A percentile compares a stretch with the other conserved stretches of the same genome.
phyloP scores from a whole-genome alignment of 2,888 invertebrate species.

The Morpho achilles region DNA sequence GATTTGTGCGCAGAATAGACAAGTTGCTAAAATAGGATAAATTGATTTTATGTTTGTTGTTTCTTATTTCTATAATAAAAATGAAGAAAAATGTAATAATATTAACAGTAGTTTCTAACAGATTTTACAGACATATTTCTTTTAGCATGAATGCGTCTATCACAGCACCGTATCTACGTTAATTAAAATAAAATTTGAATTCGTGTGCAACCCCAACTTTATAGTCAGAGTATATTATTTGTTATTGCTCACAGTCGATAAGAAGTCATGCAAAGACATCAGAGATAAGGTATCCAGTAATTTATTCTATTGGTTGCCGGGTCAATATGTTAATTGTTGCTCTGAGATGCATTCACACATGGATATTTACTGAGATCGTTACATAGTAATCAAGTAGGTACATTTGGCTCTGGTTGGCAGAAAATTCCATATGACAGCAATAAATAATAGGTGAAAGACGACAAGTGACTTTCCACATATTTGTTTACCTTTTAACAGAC shows the following conservation, averaged over 20 bases:
- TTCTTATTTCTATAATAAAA: too few relatives aligned
- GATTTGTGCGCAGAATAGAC: too few relatives aligned
- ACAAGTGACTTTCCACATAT: slow-evolving; percentile 1
- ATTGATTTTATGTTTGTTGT: too few relatives aligned
- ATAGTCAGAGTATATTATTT: slow-evolving; percentile 21
- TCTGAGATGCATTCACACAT: slow-evolving; percentile 32
- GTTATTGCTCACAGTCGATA: slow-evolving; percentile 39
- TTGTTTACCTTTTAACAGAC: too few relatives aligned
- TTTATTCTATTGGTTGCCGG: slow-evolving; percentile 49
- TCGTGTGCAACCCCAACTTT: slow-evolving; percentile 13
- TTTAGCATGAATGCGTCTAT: too few relatives aligned
- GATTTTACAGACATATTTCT: too few relatives aligned
- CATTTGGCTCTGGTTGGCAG: background rate
- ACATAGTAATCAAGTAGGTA: slow-evolving; percentile 18
- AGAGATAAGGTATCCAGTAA: slow-evolving; percentile 37
- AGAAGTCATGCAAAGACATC: slow-evolving; percentile 46
- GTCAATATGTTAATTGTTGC: slow-evolving; percentile 62
- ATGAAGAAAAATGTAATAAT: too few relatives aligned
- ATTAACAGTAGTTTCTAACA: too few relatives aligned
- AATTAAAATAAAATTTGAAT: background rate
- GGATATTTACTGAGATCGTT: slow-evolving; percentile 17
- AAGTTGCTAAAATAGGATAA: too few relatives aligned
- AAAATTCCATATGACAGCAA: slow-evolving; percentile 7
- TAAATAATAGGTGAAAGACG: slow-evolving; percentile 5
- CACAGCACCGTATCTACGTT: too few relatives aligned